These are phyloP conservation scores for Stegophylla sp. DNA, from an alignment of 2,888 invertebrate genomes.

Conservation along the genomic window DNA sequence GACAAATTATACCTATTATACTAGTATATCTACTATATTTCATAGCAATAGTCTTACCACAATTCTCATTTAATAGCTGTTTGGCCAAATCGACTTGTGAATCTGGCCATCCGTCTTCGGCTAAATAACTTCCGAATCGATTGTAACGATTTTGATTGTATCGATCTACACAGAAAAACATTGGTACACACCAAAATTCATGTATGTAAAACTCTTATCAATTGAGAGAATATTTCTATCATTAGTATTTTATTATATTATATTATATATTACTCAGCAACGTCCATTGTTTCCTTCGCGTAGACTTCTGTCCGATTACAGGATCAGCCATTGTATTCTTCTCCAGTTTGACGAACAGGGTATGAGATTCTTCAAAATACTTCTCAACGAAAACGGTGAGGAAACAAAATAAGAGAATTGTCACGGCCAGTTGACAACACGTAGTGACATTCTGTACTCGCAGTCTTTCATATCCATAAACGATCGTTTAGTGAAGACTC, in stretches of 20 bases:
- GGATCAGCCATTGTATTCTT: constrained; percentile 39
- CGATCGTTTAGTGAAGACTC: neutral
- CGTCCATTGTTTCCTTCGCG: constrained; percentile 56
- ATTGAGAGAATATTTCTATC: neutral
- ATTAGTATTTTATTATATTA: no score
- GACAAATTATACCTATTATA: no score
- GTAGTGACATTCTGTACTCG: neutral
- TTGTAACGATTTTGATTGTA: constrained; percentile 54
- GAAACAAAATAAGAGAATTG: no score
- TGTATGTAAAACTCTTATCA: no score
- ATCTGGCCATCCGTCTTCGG: constrained; percentile 87
- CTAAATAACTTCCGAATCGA: constrained; percentile 66
- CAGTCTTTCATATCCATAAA: no score
- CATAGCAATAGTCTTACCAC: constrained; percentile 69
- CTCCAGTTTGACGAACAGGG: constrained; percentile 10
- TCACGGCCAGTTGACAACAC: neutral
- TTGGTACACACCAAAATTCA: no score
- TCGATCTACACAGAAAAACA: constrained; percentile 10
- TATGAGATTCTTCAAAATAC: neutral
- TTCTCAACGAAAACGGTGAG: neutral
- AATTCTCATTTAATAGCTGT: constrained; percentile 79
- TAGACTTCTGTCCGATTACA: constrained; percentile 35
- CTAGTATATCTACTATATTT: neutral
- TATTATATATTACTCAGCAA: constrained; percentile 24
- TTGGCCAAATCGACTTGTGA: constrained; percentile 88